These are phyloP conservation scores for Agrilus mali DNA, from an alignment of 2,888 invertebrate species.

Conservation along the genomic window DNA sequence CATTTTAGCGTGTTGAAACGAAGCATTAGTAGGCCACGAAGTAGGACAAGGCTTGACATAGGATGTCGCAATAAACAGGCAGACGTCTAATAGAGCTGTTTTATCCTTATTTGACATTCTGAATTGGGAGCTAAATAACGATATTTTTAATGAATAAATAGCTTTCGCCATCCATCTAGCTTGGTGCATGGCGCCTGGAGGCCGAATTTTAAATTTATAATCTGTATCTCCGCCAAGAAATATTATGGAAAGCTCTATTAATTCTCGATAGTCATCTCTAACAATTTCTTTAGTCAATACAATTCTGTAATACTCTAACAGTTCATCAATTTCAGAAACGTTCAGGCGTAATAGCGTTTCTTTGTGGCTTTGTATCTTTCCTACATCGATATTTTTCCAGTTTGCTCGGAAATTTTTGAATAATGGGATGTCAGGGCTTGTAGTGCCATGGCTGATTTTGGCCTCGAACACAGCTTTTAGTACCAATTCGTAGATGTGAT, in stretches of 20 bases:
- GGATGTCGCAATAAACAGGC: no score
- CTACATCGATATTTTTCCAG: no score
- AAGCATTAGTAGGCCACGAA: slow-evolving; percentile 10
- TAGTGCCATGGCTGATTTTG: slow-evolving; percentile 15
- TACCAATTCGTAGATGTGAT: no score
- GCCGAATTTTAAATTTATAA: slow-evolving; percentile 12
- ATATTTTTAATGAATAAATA: no score
- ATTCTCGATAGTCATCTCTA: slow-evolving; percentile 15
- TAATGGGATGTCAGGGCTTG: slow-evolving; percentile 15
- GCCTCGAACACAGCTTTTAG: slow-evolving; percentile 10
- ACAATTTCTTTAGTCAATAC: slow-evolving; percentile 13
- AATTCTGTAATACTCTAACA: slow-evolving; percentile 5
- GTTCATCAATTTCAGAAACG: slow-evolving; percentile 5
- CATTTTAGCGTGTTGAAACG: slow-evolving; percentile 11
- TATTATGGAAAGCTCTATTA: slow-evolving; percentile 4
- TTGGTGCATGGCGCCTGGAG: slow-evolving; percentile 19
- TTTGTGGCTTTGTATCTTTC: no score
- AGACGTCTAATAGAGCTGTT: no score
- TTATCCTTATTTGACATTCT: no score
- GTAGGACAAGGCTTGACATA: background rate
- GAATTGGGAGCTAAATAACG: no score
- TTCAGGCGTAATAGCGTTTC: no score
- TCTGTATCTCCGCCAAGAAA: slow-evolving; percentile 5
- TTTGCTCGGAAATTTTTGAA: background rate
- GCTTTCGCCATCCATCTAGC: slow-evolving; percentile 21